phyloP scores from a whole-genome alignment of 2,888 invertebrate species.

The Drosophila colorata region DNA sequence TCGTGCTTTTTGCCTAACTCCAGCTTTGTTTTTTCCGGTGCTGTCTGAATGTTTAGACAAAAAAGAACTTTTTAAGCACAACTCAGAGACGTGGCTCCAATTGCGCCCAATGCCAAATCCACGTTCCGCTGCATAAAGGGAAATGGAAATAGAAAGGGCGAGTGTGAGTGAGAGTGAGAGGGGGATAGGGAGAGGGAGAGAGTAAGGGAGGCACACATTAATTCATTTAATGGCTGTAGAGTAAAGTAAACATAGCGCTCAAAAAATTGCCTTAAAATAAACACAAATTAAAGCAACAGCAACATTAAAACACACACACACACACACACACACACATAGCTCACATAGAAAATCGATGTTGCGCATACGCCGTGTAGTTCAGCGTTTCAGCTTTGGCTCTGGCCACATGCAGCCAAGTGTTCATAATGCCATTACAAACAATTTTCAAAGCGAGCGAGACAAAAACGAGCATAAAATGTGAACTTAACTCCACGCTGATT shows the following conservation, averaged over 20 bases:
- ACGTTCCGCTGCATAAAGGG: slow-evolving; percentile 30
- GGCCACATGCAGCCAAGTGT: slow-evolving; percentile 62
- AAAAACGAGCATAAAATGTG: slow-evolving; percentile 44
- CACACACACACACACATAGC: slow-evolving; percentile 3
- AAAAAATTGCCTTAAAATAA: slow-evolving; percentile 49
- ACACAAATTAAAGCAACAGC: slow-evolving; percentile 54
- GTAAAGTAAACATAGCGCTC: slow-evolving; percentile 39
- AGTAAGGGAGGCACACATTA: slow-evolving; percentile 52
- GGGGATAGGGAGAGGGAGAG: too few species aligned
- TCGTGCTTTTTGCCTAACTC: slow-evolving; percentile 30
- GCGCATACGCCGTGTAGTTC: slow-evolving; percentile 44
- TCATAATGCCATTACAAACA: slow-evolving; percentile 70
- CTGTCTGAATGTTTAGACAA: slow-evolving; percentile 57
- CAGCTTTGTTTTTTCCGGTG: slow-evolving; percentile 42
- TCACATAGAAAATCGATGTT: slow-evolving; percentile 52
- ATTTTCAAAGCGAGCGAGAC: slow-evolving; percentile 59
- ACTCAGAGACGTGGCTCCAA: slow-evolving; percentile 24
- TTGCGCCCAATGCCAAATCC: slow-evolving; percentile 21
- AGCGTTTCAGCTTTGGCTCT: slow-evolving; percentile 19
- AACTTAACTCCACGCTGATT: slow-evolving; percentile 54
- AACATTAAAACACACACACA: slow-evolving; percentile 9
- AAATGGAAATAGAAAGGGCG: too few species aligned
- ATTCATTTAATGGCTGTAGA: slow-evolving; percentile 70
- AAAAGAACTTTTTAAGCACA: slow-evolving; percentile 42
- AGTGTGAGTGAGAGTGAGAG: too few species aligned